Conservation (phyloP, 2,888 invertebrate species). For the Petrolisthes cinctipes region DNA sequence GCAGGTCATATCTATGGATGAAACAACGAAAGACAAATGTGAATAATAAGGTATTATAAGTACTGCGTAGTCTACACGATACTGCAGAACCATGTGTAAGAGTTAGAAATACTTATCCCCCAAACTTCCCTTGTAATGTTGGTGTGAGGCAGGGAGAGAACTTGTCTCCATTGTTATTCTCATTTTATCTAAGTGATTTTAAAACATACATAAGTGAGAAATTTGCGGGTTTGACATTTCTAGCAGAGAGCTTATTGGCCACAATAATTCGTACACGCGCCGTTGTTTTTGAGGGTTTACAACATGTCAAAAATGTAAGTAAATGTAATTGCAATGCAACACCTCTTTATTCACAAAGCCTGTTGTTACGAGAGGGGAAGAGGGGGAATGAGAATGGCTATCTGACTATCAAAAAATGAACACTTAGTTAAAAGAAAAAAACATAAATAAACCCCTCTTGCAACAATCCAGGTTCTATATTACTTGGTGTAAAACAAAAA, state of each 20-base stretch:
- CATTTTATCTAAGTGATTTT: background rate
- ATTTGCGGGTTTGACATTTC: background rate
- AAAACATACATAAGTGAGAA: background rate
- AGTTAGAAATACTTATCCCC: background rate
- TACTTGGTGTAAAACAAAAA: too few species aligned
- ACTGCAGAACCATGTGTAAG: background rate
- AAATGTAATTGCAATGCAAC: too few species aligned
- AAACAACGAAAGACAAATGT: background rate
- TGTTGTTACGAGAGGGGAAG: too few species aligned
- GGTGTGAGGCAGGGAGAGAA: background rate
- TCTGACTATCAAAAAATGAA: too few species aligned
- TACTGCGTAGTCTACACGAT: background rate
- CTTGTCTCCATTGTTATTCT: background rate
- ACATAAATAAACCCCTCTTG: too few species aligned
- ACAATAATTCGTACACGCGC: too few species aligned
- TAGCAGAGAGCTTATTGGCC: background rate
- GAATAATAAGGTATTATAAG: background rate
- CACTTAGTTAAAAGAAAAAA: too few species aligned
- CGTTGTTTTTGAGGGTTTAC: too few species aligned
- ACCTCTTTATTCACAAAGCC: too few species aligned
- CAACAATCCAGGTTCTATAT: too few species aligned
- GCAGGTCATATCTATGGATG: slow-evolving; percentile 1
- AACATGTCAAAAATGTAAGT: too few species aligned
- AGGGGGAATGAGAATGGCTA: too few species aligned
- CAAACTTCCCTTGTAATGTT: background rate